A percentile compares a stretch with the other conserved stretches of the same genome.
These are phyloP conservation scores for Latrodectus hesperus DNA, from an alignment of 2,888 invertebrate genomes.

Conservation along the genomic window DNA sequence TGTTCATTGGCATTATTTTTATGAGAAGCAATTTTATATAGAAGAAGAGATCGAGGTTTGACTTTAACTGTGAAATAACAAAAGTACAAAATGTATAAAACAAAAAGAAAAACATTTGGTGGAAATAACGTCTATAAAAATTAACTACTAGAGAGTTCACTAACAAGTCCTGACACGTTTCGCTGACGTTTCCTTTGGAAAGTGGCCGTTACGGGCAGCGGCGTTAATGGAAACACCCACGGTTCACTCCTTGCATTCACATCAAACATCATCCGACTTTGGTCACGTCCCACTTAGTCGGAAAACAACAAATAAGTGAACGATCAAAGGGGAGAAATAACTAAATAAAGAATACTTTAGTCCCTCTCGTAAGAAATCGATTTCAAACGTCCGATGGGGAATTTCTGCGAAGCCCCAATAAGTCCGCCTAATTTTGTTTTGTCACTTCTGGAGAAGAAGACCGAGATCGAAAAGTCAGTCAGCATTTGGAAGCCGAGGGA, in stretches of 20 bases:
- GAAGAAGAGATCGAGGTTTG: no score
- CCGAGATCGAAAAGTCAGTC: no score
- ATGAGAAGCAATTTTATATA: no score
- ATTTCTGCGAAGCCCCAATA: no score
- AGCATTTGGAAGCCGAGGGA: no score
- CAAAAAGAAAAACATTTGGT: no score
- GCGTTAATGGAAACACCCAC: slow-evolving; percentile 2
- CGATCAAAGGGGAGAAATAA: slow-evolving; percentile 4
- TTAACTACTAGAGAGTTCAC: background rate
- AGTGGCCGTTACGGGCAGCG: background rate
- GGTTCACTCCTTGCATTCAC: background rate
- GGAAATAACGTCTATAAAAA: background rate
- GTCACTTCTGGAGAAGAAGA: no score
- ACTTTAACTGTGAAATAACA: no score
- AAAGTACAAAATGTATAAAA: no score
- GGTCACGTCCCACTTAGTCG: slow-evolving; percentile 6
- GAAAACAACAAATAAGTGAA: slow-evolving; percentile 10
- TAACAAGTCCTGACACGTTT: slow-evolving; percentile 5
- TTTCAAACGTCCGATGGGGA: no score
- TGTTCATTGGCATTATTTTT: no score
- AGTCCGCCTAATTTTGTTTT: no score
- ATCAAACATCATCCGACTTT: background rate
- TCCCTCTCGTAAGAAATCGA: background rate
- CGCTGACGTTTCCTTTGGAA: background rate
- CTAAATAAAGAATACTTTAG: background rate